A percentile compares a stretch with the other conserved stretches of the same genome.
Evolutionary conservation across 2,113 vertebrate genomes (phyloP).

Genomic region (Zosterops lateralis): DNA sequence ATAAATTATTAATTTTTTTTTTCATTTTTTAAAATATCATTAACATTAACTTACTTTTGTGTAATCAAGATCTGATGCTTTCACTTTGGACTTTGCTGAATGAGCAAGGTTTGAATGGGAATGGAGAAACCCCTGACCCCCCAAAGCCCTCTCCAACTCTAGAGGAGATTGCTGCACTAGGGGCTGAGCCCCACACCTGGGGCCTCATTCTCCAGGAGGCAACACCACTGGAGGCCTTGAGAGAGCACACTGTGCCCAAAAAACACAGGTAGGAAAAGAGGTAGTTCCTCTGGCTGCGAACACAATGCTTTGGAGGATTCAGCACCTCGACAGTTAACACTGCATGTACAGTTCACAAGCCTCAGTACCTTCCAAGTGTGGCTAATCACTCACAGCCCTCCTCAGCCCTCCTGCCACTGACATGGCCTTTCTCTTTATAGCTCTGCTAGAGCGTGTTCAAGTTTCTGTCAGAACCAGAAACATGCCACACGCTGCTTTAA

Average conservation of each 20-base stretch:
- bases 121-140: rapidly evolving
- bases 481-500: conserved; percentile 60
- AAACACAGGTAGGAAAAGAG: neutral
- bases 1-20: neutral
- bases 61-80: neutral
- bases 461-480: conserved; percentile 66
- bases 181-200: rapidly evolving
- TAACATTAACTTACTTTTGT: neutral
- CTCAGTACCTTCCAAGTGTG: neutral
- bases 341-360: neutral
- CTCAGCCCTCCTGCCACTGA: conserved; percentile 4
- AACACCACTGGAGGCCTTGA: neutral
- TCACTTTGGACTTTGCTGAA: neutral
- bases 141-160: neutral
- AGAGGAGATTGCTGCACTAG: neutral
- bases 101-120: neutral
- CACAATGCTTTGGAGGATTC: neutral
- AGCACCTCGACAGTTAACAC: conserved; percentile 9
- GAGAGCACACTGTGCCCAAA: neutral
- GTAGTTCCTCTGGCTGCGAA: neutral
- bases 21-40: neutral
- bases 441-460: conserved; percentile 56
- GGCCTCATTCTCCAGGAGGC: neutral
- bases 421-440: conserved; percentile 39
- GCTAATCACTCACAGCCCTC: conserved; percentile 31